Base-by-base conservation (phyloP, 2,888 invertebrate genomes). In the Heteropelma amictum region DNA sequence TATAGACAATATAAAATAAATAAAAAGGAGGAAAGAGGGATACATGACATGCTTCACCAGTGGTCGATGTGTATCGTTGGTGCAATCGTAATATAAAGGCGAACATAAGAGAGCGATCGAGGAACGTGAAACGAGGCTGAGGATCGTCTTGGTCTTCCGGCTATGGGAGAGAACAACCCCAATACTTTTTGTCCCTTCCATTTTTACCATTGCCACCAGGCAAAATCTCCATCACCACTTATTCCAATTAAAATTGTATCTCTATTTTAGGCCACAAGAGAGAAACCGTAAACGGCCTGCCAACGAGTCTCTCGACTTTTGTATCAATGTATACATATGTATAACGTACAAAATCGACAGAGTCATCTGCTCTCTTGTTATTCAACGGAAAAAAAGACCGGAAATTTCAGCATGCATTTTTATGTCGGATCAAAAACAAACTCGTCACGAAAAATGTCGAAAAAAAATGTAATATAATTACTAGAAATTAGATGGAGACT, bases 221-320 rank as follows among this genome's bases (percentile, higher is more conserved):
- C 23, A 45, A 19, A 58, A 58, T 58, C 68, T 56, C 21, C 64
- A 78, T 77, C 70, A 67, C 64, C 79, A 79, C 79, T 82, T 81
- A 80, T 81, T 82, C 79, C 82, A 84, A 84, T 84, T 83, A 82
- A 84, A 82, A 82, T 81, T 75, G 79, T 77, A 80, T 78, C 80
- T 82, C 82, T 82, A 79, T 80, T 83, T 82, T 80, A 80, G 80
- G 78, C 69, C 73, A 42, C 58, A 40, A 60, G 28, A 56, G 26
- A 49, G 19, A 60, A 17, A 49, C 74, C 60, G 53, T 74, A 65
- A 67, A 75, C 67, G 70, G 56, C 28, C 30, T 35, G 58, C 51
- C 30, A 56, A 70, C 54, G 8, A 54, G 35, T 33, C 28, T 23
- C 12, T 63, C n/a, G n/a, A n/a, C n/a, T n/a, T n/a, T n/a, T n/a